These are phyloP conservation scores for Cantharis lateralis DNA, from an alignment of 2,888 invertebrate species.

Conservation along the genomic window DNA sequence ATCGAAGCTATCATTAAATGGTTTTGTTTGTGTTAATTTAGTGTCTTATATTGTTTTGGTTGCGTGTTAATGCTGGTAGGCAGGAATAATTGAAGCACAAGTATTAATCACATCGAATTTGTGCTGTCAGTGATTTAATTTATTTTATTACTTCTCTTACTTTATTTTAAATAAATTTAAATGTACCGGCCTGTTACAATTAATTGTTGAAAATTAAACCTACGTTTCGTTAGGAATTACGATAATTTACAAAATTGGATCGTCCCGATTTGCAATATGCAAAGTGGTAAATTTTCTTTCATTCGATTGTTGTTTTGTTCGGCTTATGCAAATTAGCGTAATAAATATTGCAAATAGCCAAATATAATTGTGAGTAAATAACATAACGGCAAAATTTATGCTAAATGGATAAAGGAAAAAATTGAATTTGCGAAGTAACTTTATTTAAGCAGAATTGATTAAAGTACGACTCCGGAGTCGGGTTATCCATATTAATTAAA, in stretches of 20 bases:
- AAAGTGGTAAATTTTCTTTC: background rate
- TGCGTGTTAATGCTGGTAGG: conserved; percentile 19
- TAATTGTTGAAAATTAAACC: background rate
- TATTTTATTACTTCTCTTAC: conserved; percentile 1
- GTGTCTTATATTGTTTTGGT: conserved; percentile 11
- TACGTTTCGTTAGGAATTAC: background rate
- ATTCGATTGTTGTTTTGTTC: background rate
- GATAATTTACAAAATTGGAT: background rate
- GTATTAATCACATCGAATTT: conserved; percentile 30
- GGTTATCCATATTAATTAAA: background rate
- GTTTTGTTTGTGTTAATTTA: conserved; percentile 18
- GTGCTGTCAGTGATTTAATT: conserved; percentile 21
- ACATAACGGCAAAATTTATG: background rate
- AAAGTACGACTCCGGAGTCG: background rate
- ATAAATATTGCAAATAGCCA: background rate
- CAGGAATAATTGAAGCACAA: conserved; percentile 6
- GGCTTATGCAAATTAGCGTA: background rate
- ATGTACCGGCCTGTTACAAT: background rate
- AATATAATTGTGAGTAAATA: background rate
- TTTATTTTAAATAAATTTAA: conserved; percentile 4
- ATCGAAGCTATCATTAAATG: conserved; percentile 13
- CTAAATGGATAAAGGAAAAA: background rate
- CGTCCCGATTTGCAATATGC: background rate
- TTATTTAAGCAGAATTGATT: background rate
- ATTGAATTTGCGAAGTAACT: background rate